phyloP scores from a whole-genome alignment of 1,140 invertebrate genomes.

The Lucilia sericata region DNA sequence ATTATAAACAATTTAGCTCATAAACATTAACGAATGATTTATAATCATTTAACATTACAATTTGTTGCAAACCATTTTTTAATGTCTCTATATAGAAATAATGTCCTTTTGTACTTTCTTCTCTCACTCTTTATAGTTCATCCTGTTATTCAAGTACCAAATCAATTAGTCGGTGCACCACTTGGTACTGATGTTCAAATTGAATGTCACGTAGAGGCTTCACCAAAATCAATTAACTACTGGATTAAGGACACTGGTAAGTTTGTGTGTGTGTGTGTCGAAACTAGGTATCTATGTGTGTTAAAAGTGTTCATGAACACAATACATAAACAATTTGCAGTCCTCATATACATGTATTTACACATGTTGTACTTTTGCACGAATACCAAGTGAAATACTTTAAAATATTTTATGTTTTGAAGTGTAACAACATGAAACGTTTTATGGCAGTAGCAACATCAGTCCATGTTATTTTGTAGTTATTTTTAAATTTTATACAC shows the following conservation, averaged over 20 bases:
- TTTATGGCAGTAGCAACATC: not conserved
- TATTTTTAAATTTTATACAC: conserved; percentile 49
- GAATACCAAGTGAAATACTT: not conserved
- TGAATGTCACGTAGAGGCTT: conserved; percentile 91
- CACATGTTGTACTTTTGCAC: not conserved
- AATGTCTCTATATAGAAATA: not conserved
- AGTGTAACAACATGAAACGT: not conserved
- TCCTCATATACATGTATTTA: not conserved
- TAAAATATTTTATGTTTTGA: not conserved
- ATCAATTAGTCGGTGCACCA: conserved; percentile 89
- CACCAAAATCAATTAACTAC: conserved; percentile 88
- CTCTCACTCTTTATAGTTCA: conserved; percentile 75
- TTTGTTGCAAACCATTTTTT: not conserved
- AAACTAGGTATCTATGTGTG: not conserved
- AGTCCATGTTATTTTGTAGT: not conserved
- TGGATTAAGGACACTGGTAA: conserved; percentile 86
- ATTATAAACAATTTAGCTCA: not conserved
- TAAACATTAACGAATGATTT: conserved; percentile 2
- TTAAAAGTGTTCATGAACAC: not conserved
- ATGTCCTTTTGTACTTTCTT: conserved; percentile 32
- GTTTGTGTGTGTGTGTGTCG: conserved; percentile 51
- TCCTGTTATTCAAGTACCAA: conserved; percentile 88
- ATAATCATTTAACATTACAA: not conserved
- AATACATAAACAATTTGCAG: not conserved
- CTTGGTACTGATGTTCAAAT: conserved; percentile 86